phyloP scores from a whole-genome alignment of 2,113 vertebrate genomes.

The Himantopus leucocephalus region DNA sequence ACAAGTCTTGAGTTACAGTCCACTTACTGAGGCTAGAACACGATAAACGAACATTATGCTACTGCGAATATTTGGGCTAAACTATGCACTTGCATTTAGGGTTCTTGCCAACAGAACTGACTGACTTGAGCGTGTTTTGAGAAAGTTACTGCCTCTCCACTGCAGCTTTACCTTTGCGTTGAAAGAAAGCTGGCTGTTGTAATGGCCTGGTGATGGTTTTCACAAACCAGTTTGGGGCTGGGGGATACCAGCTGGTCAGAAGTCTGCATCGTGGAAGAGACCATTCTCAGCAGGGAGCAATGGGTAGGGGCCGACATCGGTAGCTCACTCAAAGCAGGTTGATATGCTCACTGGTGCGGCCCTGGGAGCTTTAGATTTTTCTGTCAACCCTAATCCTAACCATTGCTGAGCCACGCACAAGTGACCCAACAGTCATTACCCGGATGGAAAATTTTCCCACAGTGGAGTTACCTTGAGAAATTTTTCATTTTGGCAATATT shows the following conservation, averaged over 20 bases:
- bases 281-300: accelerated
- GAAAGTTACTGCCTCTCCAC: neutral
- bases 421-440: neutral
- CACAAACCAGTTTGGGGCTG: accelerated
- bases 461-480: neutral
- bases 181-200: neutral
- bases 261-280: neutral
- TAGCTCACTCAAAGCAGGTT: neutral
- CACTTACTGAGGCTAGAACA: neutral
- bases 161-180: neutral
- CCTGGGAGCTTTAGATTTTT: neutral
- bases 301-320: neutral
- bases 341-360: neutral
- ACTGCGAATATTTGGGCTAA: neutral
- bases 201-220: neutral
- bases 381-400: neutral
- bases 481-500: neutral
- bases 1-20: neutral
- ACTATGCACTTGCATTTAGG: neutral
- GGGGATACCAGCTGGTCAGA: neutral
- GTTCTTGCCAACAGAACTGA: neutral
- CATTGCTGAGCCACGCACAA: neutral
- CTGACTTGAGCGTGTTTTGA: neutral
- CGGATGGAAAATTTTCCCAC: neutral
- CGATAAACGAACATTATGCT: neutral